Evolutionary conservation across 2,113 vertebrate genomes (phyloP), one percentile per base, ranked within the genome.

Genomic region (Bubalus kerabau): DNA sequence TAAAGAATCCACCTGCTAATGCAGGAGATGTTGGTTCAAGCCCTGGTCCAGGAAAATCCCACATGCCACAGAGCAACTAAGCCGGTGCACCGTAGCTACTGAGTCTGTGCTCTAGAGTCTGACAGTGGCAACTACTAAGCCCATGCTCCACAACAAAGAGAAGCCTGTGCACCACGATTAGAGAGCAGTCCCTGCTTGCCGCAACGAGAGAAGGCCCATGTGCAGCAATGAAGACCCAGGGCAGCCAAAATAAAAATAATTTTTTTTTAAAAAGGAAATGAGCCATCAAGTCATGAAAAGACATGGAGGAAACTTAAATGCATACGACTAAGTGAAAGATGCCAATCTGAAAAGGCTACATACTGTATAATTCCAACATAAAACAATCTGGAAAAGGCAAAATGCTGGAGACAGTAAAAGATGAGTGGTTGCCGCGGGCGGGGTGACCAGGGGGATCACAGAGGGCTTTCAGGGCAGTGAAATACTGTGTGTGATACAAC

Each of bases 381-480:
- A 81, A 30, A 50, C 17, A 50, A 32, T 15, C 64, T 15, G 82
- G 23, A 16, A 76, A 28, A 86, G 50, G 82, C 15, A 23, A 54
- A 83, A 30, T 19, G 6, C 6, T 4, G 15, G 52, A 19, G 40
- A 59, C 40, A 2, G 50, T 4, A 19, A 8, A 21, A 59, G 40
- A 21, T 2, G 15, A 2, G 23, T 1, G 52, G 36, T 1, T 28
- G 7, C 52, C 28, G 40, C 40, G 2, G 78, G 36, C 10, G 6
- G 26, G 50, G 14, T 2, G 19, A 12, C 23, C 46, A 7, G 50
- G 62, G 6, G 36, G 50, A 5, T 19, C 46, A 36, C 19, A 46
- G 84, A 1, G 8, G 43, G 13, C 1, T n/a, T 48, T 12, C 9
- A 17, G 36, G 90, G 62, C 21, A 26, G 36, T 9, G 32, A 52